Percentiles rank a stretch among this genome's conserved stretches.
Conservation (phyloP, 2,113 vertebrate species). For the Scartelaos histophorus region DNA sequence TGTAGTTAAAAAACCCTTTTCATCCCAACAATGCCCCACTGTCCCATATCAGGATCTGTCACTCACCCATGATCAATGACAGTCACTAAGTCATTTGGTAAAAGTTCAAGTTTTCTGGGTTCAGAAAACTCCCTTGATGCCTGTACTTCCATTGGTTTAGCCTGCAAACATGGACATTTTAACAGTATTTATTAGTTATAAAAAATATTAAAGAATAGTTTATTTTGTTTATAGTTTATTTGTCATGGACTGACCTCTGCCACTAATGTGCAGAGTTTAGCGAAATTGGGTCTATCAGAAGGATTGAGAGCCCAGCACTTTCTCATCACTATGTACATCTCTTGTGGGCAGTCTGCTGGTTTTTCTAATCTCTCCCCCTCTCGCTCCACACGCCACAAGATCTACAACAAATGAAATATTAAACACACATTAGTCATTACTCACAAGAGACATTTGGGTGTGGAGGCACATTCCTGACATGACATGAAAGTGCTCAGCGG, state of each 20-base stretch:
- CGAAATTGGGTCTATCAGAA: constrained; percentile 80
- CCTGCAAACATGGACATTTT: constrained; percentile 61
- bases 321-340: constrained; percentile 79
- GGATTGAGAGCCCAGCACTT: constrained; percentile 83
- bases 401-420: constrained; percentile 60
- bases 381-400: constrained; percentile 80
- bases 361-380: constrained; percentile 80
- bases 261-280: constrained; percentile 72
- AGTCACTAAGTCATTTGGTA: constrained; percentile 79
- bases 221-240: not conserved
- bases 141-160: constrained; percentile 78
- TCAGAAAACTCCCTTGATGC: constrained; percentile 78
- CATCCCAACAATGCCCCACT: constrained; percentile 45
- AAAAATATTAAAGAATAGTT: not conserved
- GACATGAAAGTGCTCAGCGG: not conserved
- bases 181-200: not conserved
- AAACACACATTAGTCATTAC: constrained; percentile 24
- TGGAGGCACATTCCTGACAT: constrained; percentile 32
- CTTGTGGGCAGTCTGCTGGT: constrained; percentile 81
- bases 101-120: constrained; percentile 78
- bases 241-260: constrained; percentile 73
- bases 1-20: not conserved
- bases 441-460: constrained; percentile 13
- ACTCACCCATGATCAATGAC: constrained; percentile 83
- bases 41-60: not conserved